Evolutionary conservation across 2,888 invertebrate species (phyloP).

Genomic region (Rhimphoctona megacephalus): DNA sequence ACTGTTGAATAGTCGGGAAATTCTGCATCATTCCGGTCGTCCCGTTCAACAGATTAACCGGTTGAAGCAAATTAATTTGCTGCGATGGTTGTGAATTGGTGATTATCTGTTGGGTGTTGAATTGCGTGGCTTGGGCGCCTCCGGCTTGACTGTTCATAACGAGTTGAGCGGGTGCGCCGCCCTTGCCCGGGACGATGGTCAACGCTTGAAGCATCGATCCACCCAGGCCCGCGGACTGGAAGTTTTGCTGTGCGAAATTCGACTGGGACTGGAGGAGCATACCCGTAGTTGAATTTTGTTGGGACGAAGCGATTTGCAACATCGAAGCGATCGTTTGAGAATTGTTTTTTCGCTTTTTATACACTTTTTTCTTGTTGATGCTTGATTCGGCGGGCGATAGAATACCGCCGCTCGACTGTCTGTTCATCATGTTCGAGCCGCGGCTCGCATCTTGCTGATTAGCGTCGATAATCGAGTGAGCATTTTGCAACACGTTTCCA

Average conservation of each 20-base stretch:
- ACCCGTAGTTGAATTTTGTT: conserved; percentile 88
- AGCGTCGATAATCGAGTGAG: conserved; percentile 85
- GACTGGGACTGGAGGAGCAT: conserved; percentile 86
- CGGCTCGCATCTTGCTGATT: conserved; percentile 83
- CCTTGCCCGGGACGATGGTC: conserved; percentile 92
- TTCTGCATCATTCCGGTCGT: conserved; percentile 90
- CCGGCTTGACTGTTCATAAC: conserved; percentile 90
- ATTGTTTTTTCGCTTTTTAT: conserved; percentile 91
- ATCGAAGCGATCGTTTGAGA: conserved; percentile 90
- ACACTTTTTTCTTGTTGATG: conserved; percentile 86
- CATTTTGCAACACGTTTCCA: conserved; percentile 88
- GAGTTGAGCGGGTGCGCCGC: conserved; percentile 90
- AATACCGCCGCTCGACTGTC: conserved; percentile 73
- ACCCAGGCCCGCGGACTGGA: conserved; percentile 90
- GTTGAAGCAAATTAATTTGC: conserved; percentile 92
- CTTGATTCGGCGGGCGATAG: conserved; percentile 89
- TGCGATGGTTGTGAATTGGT: conserved; percentile 85
- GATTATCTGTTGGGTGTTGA: conserved; percentile 90
- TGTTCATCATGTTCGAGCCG: conserved; percentile 78
- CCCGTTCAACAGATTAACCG: conserved; percentile 92
- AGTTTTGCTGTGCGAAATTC: conserved; percentile 90
- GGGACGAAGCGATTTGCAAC: conserved; percentile 88
- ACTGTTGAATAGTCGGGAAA: conserved; percentile 93
- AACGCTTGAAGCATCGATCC: conserved; percentile 91
- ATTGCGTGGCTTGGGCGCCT: conserved; percentile 86